Conservation (phyloP, 2,113 vertebrate genomes). For the Saccopteryx bilineata region DNA sequence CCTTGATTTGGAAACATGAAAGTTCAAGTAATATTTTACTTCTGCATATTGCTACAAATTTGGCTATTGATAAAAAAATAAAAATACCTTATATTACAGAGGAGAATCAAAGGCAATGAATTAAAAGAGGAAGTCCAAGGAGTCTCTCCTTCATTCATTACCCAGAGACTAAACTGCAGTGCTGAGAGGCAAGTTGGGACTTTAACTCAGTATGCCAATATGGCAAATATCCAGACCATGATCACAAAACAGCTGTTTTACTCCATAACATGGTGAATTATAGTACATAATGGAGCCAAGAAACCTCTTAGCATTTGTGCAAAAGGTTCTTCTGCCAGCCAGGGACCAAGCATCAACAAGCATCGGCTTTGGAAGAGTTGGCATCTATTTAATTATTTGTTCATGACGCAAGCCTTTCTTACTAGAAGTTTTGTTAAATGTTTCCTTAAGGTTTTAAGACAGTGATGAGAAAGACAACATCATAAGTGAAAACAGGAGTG, state of each 20-base stretch:
- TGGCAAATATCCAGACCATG: conserved; percentile 88
- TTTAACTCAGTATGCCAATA: conserved; percentile 87
- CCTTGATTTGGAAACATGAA: conserved; percentile 64
- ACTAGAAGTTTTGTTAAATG: conserved; percentile 69
- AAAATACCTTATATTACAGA: conserved; percentile 44
- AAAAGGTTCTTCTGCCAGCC: conserved; percentile 86
- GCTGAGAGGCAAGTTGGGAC: conserved; percentile 85
- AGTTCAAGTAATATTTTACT: conserved; percentile 46
- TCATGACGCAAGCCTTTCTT: conserved; percentile 73
- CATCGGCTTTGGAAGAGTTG: conserved; percentile 83
- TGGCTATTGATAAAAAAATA: conserved; percentile 66
- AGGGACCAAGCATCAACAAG: conserved; percentile 85
- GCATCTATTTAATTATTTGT: conserved; percentile 77
- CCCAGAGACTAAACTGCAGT: conserved; percentile 76
- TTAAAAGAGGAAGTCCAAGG: conserved; percentile 73
- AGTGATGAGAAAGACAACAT: conserved; percentile 49
- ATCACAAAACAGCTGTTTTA: conserved; percentile 89
- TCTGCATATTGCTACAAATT: conserved; percentile 24
- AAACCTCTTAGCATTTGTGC: conserved; percentile 89
- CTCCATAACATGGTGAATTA: conserved; percentile 88
- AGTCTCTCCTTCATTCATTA: conserved; percentile 78
- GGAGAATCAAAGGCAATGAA: conserved; percentile 70
- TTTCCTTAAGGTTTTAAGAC: conserved; percentile 74
- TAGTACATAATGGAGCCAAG: conserved; percentile 87
- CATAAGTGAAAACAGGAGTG: background rate